Evolutionary conservation across 1,140 invertebrate genomes (phyloP).

Genomic region (Portunus trituberculatus): DNA sequence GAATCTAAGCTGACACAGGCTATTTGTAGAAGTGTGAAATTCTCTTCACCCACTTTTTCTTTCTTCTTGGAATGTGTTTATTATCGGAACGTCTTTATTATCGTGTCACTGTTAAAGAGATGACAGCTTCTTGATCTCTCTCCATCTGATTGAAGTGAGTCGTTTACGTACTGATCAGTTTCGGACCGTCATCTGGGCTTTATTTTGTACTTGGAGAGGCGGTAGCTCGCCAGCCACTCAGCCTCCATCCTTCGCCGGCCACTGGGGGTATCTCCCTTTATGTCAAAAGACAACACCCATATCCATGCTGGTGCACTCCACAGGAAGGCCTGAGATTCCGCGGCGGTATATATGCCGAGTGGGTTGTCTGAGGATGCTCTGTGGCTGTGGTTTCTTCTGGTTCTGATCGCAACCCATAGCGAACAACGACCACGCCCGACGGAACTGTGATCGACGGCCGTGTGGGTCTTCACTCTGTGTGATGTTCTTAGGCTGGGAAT

Average conservation of each 20-base stretch:
- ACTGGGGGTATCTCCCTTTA: background rate
- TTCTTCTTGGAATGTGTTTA: too few species aligned
- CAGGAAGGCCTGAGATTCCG: conserved; percentile 63
- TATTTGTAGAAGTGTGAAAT: too few species aligned
- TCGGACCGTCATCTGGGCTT: too few species aligned
- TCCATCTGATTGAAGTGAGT: too few species aligned
- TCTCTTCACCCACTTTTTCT: too few species aligned
- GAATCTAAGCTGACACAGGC: too few species aligned
- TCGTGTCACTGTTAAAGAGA: too few species aligned
- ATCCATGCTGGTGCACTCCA: conserved; percentile 65
- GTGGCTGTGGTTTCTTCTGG: conserved; percentile 55
- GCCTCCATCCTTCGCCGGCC: background rate
- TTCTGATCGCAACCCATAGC: conserved; percentile 53
- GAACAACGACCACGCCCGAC: conserved; percentile 64
- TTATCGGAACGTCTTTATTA: too few species aligned
- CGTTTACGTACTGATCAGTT: too few species aligned
- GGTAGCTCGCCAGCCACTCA: too few species aligned
- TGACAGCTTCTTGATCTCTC: too few species aligned
- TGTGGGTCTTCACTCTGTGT: background rate
- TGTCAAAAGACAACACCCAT: conserved; percentile 61
- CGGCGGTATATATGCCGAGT: conserved; percentile 62
- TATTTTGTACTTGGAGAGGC: too few species aligned
- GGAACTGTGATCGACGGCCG: conserved; percentile 52
- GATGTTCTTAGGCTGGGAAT: background rate
- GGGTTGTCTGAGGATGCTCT: conserved; percentile 66